phyloP scores from a whole-genome alignment of 23 tunicate genomes.

The Aplidium turbinatum region DNA sequence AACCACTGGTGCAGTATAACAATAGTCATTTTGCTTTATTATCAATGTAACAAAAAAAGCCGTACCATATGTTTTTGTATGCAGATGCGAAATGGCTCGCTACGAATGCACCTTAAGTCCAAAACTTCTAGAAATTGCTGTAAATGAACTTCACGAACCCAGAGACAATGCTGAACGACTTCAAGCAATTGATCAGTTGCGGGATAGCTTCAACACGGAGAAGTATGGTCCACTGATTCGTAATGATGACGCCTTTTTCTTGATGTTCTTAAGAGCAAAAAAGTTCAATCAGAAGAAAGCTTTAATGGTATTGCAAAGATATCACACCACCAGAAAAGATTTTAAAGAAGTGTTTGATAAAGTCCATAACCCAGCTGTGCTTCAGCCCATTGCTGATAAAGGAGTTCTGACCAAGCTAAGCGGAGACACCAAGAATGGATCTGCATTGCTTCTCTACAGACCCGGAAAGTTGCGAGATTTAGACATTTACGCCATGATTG shows the following conservation, averaged over 20 bases:
- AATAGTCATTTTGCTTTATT: too few relatives aligned
- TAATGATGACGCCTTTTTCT: constrained; percentile 63
- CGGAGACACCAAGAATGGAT: constrained; percentile 58
- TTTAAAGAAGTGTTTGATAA: constrained; percentile 63
- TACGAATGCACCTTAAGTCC: constrained; percentile 73
- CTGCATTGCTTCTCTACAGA: constrained; percentile 41
- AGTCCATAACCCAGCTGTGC: constrained; percentile 56
- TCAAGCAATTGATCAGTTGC: constrained; percentile 75
- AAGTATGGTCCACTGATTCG: constrained; percentile 63
- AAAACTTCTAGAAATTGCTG: constrained; percentile 80
- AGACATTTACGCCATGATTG: constrained; percentile 59
- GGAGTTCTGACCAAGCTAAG: constrained; percentile 42
- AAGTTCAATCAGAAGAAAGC: constrained; percentile 91
- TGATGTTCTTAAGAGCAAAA: constrained; percentile 76
- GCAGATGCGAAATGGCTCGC: too few relatives aligned
- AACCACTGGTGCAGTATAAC: too few relatives aligned
- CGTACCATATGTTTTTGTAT: too few relatives aligned
- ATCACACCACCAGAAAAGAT: constrained; percentile 54
- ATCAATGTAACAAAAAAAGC: too few relatives aligned
- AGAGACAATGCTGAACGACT: constrained; percentile 66
- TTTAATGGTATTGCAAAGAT: constrained; percentile 60
- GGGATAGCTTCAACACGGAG: constrained; percentile 43
- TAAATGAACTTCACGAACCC: constrained; percentile 80
- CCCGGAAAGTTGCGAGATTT: constrained; percentile 34
- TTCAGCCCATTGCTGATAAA: constrained; percentile 38